phyloP scores from a whole-genome alignment of 2,888 invertebrate genomes.

The Melitaea athalia region DNA sequence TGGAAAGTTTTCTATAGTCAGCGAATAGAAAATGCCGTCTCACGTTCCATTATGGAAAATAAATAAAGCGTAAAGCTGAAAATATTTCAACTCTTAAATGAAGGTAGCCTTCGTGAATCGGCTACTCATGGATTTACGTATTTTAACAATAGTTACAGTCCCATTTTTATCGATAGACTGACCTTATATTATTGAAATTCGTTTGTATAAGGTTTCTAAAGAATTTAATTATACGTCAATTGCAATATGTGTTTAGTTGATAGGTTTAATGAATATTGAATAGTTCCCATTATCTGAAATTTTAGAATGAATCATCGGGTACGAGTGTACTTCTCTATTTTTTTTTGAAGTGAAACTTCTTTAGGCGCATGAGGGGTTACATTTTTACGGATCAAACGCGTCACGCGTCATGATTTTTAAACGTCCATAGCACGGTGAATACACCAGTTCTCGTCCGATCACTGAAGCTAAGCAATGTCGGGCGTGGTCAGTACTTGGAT shows the following conservation, averaged over 20 bases:
- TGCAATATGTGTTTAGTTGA: background rate
- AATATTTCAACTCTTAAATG: conserved; percentile 73
- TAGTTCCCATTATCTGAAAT: background rate
- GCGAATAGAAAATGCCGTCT: conserved; percentile 55
- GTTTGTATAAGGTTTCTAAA: conserved; percentile 17
- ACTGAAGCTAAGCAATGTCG: no score
- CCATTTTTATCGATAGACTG: conserved; percentile 45
- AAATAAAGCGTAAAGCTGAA: conserved; percentile 73
- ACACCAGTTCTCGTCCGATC: no score
- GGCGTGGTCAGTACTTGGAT: no score
- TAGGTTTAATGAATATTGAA: background rate
- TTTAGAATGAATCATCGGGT: background rate
- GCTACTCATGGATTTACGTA: conserved; percentile 49
- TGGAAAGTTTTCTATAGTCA: conserved; percentile 3
- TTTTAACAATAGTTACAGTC: conserved; percentile 61
- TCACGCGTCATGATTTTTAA: no score
- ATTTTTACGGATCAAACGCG: no score
- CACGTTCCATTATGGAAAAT: conserved; percentile 71
- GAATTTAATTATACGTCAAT: conserved; percentile 16
- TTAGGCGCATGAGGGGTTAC: no score
- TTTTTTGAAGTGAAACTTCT: no score
- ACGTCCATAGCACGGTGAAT: no score
- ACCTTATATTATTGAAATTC: conserved; percentile 23
- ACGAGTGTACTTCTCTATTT: background rate
- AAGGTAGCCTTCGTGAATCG: conserved; percentile 62